Percentiles rank a stretch among this genome's conserved stretches.
These are phyloP conservation scores for Branchinecta lindahli DNA, from an alignment of 1,140 invertebrate genomes.

Conservation along the genomic window DNA sequence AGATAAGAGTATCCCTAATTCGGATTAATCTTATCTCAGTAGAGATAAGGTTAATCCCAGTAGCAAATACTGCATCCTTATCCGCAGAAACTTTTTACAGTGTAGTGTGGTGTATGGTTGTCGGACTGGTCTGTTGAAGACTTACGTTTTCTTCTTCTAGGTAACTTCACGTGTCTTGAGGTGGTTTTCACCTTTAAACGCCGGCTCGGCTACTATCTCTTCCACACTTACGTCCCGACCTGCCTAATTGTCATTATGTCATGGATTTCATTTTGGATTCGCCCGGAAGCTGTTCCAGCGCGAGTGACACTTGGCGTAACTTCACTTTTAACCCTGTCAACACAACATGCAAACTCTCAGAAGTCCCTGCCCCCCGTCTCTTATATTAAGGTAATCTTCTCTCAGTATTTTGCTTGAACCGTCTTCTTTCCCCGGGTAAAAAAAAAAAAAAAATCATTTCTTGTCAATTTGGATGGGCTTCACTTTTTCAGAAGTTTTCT, in stretches of 20 bases:
- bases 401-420: too few relatives aligned
- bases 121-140: too few relatives aligned
- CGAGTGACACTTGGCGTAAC: slow-evolving; percentile 25
- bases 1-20: too few relatives aligned
- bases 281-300: slow-evolving; percentile 29
- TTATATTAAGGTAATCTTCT: slow-evolving; percentile 19
- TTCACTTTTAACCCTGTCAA: slow-evolving; percentile 23
- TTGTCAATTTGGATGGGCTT: too few relatives aligned
- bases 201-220: slow-evolving; percentile 66
- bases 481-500: too few relatives aligned
- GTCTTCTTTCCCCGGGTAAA: too few relatives aligned
- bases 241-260: slow-evolving; percentile 79
- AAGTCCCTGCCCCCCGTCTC: slow-evolving; percentile 20
- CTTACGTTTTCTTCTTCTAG: slow-evolving; percentile 34
- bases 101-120: too few relatives aligned
- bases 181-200: slow-evolving; percentile 70
- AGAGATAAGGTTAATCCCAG: too few relatives aligned
- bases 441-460: too few relatives aligned
- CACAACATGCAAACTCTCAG: slow-evolving; percentile 21
- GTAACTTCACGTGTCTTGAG: slow-evolving; percentile 74
- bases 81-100: too few relatives aligned
- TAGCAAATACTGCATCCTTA: too few relatives aligned
- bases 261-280: slow-evolving; percentile 30
- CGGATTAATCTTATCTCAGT: too few relatives aligned
- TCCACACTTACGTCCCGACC: slow-evolving; percentile 74